Conservation (phyloP, 2,113 vertebrate genomes). For the Erythrocercus mccallii region DNA sequence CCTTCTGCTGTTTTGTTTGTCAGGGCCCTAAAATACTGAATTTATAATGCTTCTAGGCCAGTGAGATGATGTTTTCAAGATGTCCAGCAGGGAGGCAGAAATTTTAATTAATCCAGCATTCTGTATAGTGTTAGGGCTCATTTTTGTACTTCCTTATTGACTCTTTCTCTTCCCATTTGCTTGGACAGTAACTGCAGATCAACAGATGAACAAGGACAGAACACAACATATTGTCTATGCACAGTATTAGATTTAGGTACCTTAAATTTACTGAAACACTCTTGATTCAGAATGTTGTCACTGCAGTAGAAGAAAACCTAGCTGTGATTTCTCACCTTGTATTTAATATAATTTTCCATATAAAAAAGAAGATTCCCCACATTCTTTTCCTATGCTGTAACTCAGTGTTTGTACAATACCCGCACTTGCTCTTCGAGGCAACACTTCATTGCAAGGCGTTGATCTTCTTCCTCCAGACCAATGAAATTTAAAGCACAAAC, state of each 20-base stretch:
- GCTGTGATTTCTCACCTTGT: neutral
- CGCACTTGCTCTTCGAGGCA: neutral
- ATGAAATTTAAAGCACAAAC: constrained; percentile 29
- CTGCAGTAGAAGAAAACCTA: neutral
- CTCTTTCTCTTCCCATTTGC: neutral
- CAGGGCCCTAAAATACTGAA: neutral
- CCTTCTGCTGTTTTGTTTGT: constrained; percentile 26
- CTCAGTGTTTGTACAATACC: neutral
- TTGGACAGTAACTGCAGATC: neutral
- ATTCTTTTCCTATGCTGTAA: neutral
- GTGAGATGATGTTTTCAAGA: neutral
- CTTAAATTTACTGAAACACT: neutral
- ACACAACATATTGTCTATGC: neutral
- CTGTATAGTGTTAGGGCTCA: neutral
- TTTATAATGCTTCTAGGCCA: neutral
- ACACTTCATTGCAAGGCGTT: neutral
- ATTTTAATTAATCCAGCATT: constrained; percentile 4
- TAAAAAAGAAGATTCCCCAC: neutral
- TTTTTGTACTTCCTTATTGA: neutral
- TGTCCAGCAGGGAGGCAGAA: neutral
- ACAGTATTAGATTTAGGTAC: neutral
- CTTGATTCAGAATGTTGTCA: neutral
- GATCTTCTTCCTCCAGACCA: constrained; percentile 5
- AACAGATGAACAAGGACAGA: neutral
- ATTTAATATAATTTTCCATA: neutral